These are phyloP conservation scores for Pandemis cinnamomeana DNA, from an alignment of 2,888 invertebrate species.

Conservation along the genomic window DNA sequence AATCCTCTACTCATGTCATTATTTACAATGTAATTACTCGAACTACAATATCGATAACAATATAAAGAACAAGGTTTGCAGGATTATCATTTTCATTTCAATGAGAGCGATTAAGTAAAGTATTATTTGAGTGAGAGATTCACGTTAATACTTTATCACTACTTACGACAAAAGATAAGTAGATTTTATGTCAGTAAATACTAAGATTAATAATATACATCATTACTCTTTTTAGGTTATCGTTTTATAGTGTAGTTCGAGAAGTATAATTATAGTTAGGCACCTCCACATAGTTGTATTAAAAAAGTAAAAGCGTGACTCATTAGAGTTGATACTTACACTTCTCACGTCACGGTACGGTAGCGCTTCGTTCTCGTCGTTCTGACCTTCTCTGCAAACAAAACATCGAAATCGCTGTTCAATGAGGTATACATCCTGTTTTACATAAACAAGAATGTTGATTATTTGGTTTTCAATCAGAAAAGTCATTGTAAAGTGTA, in stretches of 20 bases:
- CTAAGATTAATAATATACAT: neutral
- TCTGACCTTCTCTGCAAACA: conserved; percentile 91
- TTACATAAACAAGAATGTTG: conserved; percentile 26
- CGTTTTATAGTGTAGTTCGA: conserved; percentile 1
- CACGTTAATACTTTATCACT: neutral
- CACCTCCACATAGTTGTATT: conserved; percentile 6
- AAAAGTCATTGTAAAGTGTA: neutral
- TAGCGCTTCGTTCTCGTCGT: conserved; percentile 94
- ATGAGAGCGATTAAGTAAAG: neutral
- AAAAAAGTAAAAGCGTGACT: conserved; percentile 2
- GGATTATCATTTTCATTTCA: conserved; percentile 12
- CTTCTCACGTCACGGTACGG: conserved; percentile 92
- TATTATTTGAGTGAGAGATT: neutral
- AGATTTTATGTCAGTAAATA: neutral
- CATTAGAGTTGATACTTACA: conserved; percentile 86
- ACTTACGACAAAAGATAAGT: neutral
- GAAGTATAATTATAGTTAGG: neutral
- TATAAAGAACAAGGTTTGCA: neutral
- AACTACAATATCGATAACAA: conserved; percentile 30
- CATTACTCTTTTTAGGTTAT: neutral
- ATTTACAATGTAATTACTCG: conserved; percentile 18
- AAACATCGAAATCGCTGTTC: conserved; percentile 37
- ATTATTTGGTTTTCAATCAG: conserved; percentile 16
- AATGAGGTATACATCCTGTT: conserved; percentile 35
- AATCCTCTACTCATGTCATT: conserved; percentile 34